A percentile compares a stretch with the other conserved stretches of the same genome.
Evolutionary conservation across 2,113 vertebrate species (phyloP).

Genomic region (Sebastes fasciatus): DNA sequence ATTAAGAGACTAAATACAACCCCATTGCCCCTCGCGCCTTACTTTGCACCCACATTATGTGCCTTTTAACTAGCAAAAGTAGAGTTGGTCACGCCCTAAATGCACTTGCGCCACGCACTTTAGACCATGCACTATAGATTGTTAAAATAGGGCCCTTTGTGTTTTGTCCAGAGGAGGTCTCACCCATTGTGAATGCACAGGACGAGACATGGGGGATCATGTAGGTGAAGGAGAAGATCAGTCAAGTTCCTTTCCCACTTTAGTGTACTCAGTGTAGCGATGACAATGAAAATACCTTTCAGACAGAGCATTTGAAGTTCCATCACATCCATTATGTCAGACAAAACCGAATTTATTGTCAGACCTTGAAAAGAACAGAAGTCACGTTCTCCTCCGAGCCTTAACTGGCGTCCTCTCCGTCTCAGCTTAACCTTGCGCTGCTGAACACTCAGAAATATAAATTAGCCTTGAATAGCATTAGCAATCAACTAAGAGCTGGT

Average conservation of each 20-base stretch:
- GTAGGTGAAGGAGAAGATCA: not conserved
- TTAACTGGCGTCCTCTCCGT: not conserved
- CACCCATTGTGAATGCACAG: not conserved
- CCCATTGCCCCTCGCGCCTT: too few relatives aligned
- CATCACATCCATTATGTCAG: constrained; percentile 26
- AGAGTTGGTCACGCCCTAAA: too few relatives aligned
- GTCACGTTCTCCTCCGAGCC: not conserved
- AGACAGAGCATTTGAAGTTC: constrained; percentile 19
- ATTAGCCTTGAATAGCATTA: constrained; percentile 49
- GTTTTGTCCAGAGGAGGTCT: not conserved
- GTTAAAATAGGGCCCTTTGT: too few relatives aligned
- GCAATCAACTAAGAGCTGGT: constrained; percentile 67
- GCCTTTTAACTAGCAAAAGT: too few relatives aligned
- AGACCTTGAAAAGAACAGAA: constrained; percentile 24
- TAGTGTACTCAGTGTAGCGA: not conserved
- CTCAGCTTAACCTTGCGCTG: constrained; percentile 41
- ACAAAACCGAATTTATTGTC: constrained; percentile 34
- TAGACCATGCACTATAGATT: too few relatives aligned
- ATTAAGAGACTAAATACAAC: too few relatives aligned
- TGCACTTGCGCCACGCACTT: too few relatives aligned
- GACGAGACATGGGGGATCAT: not conserved
- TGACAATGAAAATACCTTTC: constrained; percentile 8
- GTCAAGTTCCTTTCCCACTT: not conserved
- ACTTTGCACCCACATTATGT: too few relatives aligned
- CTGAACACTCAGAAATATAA: constrained; percentile 46